Base-by-base conservation (phyloP, 2,113 vertebrate genomes). In the Diphyllodes magnificus region DNA sequence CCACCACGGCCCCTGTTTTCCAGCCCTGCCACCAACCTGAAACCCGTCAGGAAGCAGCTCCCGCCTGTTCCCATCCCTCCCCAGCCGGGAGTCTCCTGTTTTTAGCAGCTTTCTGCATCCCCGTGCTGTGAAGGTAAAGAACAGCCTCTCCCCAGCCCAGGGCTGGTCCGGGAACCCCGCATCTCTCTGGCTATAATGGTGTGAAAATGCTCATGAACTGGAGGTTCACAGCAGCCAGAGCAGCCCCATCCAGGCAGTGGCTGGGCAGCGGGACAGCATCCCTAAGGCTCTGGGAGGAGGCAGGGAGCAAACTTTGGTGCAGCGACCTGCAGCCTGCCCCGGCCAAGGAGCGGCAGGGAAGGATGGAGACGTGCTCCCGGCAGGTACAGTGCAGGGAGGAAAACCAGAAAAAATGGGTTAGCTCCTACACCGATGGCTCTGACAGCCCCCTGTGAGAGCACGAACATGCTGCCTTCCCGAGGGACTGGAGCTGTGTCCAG, bases 341-440 rank as follows among this genome's bases (percentile, higher is more conserved):
- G 14, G 78, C 23, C 7, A 2, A 85, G 59, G 45, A 61, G n/a
- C 22, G 30, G 61, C 3, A 4, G 42, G n/a, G 60, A 37, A 45
- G 19, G 33, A 51, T 18, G 51, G 68, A 64, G 54, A 39, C 0
- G 0, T 0, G 2, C 20, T 91, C 42, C 33, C 37, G 69, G 45
- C 37, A 80, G 50, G 9, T 7, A 24, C 47, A 42, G 28, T 9
- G 30, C 49, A 81, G 37, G 18, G 39, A 54, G 12, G 21, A 76
- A 50, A 88, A 30, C 1, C 37, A 75, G 65, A 23, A 70, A 78
- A 61, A 60, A 8, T 37, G 39, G 4, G 21, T 27, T 72, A 72
- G 40, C 16, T 89, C 45, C 50, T 39, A 20, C 15, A 15, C 6
- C 0, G 0, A 13, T n/a, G 22, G 44, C 17, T 94, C 73, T 59